These are phyloP conservation scores for Danio aesculapii DNA, from an alignment of 2,797 vertebrate genomes.

Conservation along the genomic window DNA sequence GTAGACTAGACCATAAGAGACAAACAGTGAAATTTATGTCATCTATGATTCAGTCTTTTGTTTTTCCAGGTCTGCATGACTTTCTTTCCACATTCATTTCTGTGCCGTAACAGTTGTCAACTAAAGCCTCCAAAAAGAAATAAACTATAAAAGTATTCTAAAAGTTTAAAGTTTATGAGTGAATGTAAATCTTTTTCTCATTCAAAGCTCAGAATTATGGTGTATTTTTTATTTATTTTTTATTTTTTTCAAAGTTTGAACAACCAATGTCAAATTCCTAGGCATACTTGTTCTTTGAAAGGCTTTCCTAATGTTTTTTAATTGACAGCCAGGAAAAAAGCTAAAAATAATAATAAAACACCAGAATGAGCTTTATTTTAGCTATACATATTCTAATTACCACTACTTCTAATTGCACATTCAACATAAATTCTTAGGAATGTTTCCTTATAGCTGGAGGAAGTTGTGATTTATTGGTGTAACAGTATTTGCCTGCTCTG, in stretches of 20 bases:
- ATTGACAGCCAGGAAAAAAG: not conserved
- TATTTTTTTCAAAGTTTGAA: not conserved
- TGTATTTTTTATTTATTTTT: not conserved
- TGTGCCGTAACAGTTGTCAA: not conserved
- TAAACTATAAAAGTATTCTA: not conserved
- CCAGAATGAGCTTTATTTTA: not conserved
- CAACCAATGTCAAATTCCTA: too few relatives aligned
- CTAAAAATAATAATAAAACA: not conserved
- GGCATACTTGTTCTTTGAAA: not conserved
- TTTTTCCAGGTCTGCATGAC: not conserved
- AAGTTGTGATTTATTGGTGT: slow-evolving; percentile 48
- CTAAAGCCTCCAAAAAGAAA: not conserved
- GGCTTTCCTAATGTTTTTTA: not conserved
- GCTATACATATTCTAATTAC: not conserved
- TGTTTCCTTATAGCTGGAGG: slow-evolving; percentile 1
- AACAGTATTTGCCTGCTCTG: slow-evolving; percentile 31
- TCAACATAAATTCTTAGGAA: slow-evolving; percentile 10
- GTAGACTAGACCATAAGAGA: not conserved
- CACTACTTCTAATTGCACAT: not conserved
- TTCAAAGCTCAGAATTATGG: not conserved
- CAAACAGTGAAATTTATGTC: not conserved
- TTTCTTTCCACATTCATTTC: slow-evolving; percentile 11
- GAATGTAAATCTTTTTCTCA: not conserved
- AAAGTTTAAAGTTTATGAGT: not conserved
- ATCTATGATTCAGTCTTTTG: not conserved